These are phyloP conservation scores for Macaria notata DNA, from an alignment of 2,888 invertebrate genomes.

Conservation along the genomic window DNA sequence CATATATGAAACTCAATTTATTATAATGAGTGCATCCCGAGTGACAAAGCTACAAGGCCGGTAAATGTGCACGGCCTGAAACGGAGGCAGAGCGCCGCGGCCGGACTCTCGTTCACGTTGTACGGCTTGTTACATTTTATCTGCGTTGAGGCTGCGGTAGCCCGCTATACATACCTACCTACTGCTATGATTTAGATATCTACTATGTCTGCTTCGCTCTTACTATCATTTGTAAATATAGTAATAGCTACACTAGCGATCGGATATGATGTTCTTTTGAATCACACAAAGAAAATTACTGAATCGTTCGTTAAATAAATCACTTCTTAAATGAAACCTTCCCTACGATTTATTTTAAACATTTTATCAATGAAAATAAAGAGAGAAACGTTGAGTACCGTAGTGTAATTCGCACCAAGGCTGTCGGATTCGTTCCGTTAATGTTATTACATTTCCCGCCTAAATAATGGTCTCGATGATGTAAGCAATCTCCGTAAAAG, in stretches of 20 bases:
- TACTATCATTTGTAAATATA: too few species aligned
- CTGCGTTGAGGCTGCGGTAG: too few species aligned
- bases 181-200: too few species aligned
- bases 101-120: constrained; percentile 4
- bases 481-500: constrained; percentile 65
- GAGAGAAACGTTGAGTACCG: background rate
- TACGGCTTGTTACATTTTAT: background rate
- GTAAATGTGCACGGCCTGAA: constrained; percentile 16
- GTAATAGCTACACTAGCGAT: too few species aligned
- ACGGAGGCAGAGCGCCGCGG: constrained; percentile 3
- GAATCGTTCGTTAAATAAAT: too few species aligned
- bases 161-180: background rate
- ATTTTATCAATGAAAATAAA: too few species aligned
- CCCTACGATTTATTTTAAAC: too few species aligned
- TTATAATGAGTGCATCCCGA: constrained; percentile 13
- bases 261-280: too few species aligned
- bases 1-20: constrained; percentile 4
- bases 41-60: constrained; percentile 10
- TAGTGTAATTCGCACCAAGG: constrained; percentile 6
- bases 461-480: constrained; percentile 65
- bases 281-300: too few species aligned
- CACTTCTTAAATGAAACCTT: too few species aligned
- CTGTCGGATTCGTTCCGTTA: constrained; percentile 19
- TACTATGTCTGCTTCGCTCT: too few species aligned
- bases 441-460: constrained; percentile 66